phyloP scores from a whole-genome alignment of 2,888 invertebrate genomes.

The Chromoteleia sp. region DNA sequence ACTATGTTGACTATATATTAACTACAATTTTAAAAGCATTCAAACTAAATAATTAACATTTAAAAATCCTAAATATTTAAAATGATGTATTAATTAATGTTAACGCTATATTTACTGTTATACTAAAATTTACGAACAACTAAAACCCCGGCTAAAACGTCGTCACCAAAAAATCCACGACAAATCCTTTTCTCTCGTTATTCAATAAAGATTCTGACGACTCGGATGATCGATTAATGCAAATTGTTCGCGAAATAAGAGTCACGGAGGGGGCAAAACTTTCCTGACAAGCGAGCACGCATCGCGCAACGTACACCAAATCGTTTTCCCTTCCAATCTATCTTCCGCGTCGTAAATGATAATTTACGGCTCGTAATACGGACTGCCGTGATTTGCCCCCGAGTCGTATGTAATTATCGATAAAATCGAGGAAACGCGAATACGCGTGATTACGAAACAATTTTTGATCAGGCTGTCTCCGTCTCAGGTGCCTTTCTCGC shows the following conservation, averaged over 20 bases:
- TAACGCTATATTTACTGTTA: too few species aligned
- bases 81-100: too few species aligned
- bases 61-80: too few species aligned
- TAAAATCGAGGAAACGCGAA: conserved; percentile 70
- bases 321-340: conserved; percentile 45
- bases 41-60: too few species aligned
- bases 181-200: conserved; percentile 4
- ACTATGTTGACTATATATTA: too few species aligned
- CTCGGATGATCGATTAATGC: conserved; percentile 58
- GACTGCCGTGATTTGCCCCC: conserved; percentile 57
- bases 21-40: too few species aligned
- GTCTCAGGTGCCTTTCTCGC: conserved; percentile 7
- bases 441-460: conserved; percentile 69
- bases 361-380: conserved; percentile 63
- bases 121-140: too few species aligned
- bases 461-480: conserved; percentile 54
- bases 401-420: conserved; percentile 67
- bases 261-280: conserved; percentile 10
- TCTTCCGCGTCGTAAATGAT: conserved; percentile 64
- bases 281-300: conserved; percentile 39
- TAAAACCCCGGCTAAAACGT: neutral
- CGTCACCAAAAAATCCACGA: neutral
- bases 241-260: conserved; percentile 59
- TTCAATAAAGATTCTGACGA: conserved; percentile 26
- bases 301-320: conserved; percentile 23